These are phyloP conservation scores for Corapipo altera DNA, from an alignment of 2,113 vertebrate species.

Conservation along the genomic window DNA sequence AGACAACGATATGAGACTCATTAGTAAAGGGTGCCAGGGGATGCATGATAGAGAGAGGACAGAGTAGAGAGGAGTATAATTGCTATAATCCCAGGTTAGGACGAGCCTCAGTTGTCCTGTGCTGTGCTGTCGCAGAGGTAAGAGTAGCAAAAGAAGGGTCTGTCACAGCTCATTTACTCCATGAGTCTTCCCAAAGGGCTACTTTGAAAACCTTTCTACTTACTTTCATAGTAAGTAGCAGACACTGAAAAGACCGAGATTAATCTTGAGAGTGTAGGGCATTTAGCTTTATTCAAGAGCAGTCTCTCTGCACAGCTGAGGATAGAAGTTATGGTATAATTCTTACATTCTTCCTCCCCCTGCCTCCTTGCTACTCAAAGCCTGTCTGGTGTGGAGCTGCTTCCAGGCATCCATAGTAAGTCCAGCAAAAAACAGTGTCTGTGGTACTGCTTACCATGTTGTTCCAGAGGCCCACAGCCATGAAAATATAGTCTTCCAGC, in stretches of 20 bases:
- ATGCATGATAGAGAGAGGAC: neutral
- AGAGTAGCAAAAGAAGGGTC: neutral
- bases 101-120: neutral
- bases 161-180: neutral
- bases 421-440: neutral
- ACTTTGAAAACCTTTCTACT: neutral
- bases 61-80: neutral
- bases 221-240: neutral
- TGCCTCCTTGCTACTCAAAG: neutral
- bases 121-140: neutral
- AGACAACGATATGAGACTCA: neutral
- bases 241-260: neutral
- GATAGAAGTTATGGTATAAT: neutral
- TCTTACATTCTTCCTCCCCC: neutral
- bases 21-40: neutral
- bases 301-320: neutral
- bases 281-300: neutral
- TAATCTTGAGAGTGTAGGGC: neutral
- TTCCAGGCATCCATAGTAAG: accelerated
- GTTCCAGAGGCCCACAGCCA: constrained; percentile 73
- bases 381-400: neutral
- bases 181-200: neutral
- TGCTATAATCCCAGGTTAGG: neutral
- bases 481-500: neutral
- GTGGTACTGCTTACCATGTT: constrained; percentile 52